These are phyloP conservation scores for Elachura formosa DNA, from an alignment of 2,113 vertebrate species.

Conservation along the genomic window DNA sequence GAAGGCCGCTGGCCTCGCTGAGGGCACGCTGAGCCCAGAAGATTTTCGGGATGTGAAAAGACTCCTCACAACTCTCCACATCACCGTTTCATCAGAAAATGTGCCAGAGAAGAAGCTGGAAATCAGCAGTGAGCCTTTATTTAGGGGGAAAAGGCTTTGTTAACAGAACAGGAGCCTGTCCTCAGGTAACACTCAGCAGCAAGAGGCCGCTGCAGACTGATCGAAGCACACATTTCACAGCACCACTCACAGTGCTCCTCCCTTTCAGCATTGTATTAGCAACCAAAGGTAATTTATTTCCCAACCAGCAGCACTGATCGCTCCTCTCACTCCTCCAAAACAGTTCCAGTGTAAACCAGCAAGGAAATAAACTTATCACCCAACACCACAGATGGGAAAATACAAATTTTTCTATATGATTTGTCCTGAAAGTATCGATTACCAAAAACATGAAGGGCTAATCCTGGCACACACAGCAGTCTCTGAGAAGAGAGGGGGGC, in stretches of 20 bases:
- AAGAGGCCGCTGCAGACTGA: not conserved
- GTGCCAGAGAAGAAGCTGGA: not conserved
- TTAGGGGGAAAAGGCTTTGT: not conserved
- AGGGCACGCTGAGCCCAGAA: not conserved
- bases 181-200: not conserved
- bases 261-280: not conserved
- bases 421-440: not conserved
- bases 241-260: accelerated
- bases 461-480: not conserved
- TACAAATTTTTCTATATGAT: not conserved
- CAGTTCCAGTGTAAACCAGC: not conserved
- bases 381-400: not conserved
- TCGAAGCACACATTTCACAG: not conserved
- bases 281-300: not conserved
- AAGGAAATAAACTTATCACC: not conserved
- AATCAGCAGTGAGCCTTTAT: not conserved
- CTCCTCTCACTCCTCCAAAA: not conserved
- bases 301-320: not conserved
- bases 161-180: not conserved
- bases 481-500: not conserved
- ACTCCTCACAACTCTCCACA: not conserved
- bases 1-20: accelerated
- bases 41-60: not conserved
- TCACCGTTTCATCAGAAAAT: not conserved
- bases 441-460: accelerated